Base-by-base conservation (phyloP, 2,797 vertebrate species). In the Rallus crepitans region DNA sequence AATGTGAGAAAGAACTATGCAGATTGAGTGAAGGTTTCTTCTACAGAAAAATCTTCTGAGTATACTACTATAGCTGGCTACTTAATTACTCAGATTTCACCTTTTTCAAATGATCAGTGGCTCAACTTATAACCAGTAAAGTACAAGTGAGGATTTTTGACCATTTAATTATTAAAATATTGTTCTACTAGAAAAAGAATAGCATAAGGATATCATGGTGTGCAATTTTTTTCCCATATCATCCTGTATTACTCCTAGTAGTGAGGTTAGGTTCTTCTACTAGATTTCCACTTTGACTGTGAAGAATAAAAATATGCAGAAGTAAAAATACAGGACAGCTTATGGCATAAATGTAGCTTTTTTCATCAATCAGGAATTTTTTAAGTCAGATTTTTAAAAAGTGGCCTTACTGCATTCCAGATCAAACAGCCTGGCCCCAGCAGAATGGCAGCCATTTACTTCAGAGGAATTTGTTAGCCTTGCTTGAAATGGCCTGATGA, bases 171-270 rank as follows among this genome's bases (percentile, higher is more conserved):
- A 20, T 82, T 72, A 68, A 72, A 87, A 59, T 66, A 31, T 12
- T 23, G 23, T 80, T 72, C 39, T 81, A 27, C n/a, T 69, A 63
- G 56, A 40, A 80, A 39, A 73, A 79, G 37, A 30, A 48, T 42
- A 48, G 30, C 17, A 13, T 50, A 28, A 75, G 48, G 7, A 39
- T 45, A 23, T 59, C 13, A 18, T 9, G 7, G 23, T 45, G 9
- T 65, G 31, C 14, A 6, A 1, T 0, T 28, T 40, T 47, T 40
- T 53, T 3, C 16, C 27, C 7, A 5, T 59, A 3, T 42, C 42
- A 66, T 83, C 28, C 70, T 71, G 4, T 35, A 25, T 57, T 64
- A n/a, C 35, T 50, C n/a, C 17, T 33, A 13, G 5, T 39, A 56
- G 0, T 55, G 40, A 87, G 40, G n/a, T 69, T 72, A 53, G 55